Base-by-base conservation (phyloP, 64 coral and sea anemone species). In the Dendronephthya gigantea region DNA sequence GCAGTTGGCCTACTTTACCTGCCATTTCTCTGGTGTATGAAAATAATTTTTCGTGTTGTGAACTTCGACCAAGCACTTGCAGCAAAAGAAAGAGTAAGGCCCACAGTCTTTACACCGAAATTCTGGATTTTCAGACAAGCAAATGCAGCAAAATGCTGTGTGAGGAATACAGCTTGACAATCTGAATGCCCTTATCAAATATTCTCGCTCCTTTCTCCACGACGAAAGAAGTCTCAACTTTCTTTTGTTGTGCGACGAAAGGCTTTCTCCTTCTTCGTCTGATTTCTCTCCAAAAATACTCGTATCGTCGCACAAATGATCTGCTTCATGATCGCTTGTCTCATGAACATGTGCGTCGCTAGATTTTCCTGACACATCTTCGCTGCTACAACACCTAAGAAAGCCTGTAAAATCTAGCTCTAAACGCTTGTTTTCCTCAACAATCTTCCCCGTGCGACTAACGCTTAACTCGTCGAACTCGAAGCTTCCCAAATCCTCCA, bases 81-180 rank as follows among this genome's bases (percentile, higher is more conserved):
- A 27, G 17, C 69, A 76, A 16, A 5, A 76, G 69, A 76, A 76
- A 34, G 35, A 31, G 7, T 22, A 37, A 34, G 69, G 69, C 2
- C 69, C 69, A 76, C 69, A 76, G 69, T 76, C 69, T 33, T 76
- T 76, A 76, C 69, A 76, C 12, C 69, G 69, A 37, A 76, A 76
- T 76, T 31, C 69, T 3, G 69, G 29, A 16, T 37, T 31, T 31
- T 76, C 69, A 31, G 35, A 31, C 2, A 27, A 76, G 34, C 69
- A 76, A 37, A 1, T 1, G 69, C 69, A 3, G 35, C 69, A 76
- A 2, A 34, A 37, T 13, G 69, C 31, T 76, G 69, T 37, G 31
- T 76, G 29, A 4, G 69, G 69, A 37, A 76, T 76, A 76, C 3
- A 76, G 25, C 29, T 76, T 76, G 69, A 76, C 23, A 4, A 33